phyloP scores from a whole-genome alignment of 2,888 invertebrate species.

The Myopa tessellatipennis region DNA sequence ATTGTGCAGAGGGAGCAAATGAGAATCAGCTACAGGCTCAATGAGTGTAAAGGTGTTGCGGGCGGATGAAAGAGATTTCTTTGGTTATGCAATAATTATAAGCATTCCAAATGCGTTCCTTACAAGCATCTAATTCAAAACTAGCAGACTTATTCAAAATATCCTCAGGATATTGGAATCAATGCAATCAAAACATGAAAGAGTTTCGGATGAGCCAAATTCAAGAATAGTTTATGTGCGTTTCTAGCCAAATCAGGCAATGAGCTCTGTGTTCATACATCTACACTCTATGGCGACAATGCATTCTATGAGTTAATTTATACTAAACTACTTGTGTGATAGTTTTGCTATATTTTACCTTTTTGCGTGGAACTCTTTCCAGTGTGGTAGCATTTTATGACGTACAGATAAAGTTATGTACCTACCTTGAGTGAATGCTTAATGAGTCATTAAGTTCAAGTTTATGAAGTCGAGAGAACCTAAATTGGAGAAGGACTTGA shows the following conservation, averaged over 20 bases:
- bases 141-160: too few relatives aligned
- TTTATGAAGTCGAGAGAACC: neutral
- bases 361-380: neutral
- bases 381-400: neutral
- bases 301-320: constrained; percentile 16
- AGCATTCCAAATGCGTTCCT: neutral
- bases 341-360: constrained; percentile 20
- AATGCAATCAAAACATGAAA: neutral
- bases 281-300: constrained; percentile 27
- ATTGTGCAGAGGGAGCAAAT: neutral
- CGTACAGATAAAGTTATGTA: neutral
- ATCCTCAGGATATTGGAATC: neutral
- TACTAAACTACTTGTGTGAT: neutral
- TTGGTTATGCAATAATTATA: neutral
- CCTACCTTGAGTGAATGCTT: constrained; percentile 22
- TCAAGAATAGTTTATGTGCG: neutral
- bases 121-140: neutral
- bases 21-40: neutral
- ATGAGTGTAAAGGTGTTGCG: constrained; percentile 24
- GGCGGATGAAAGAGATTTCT: neutral
- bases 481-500: neutral
- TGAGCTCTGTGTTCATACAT: neutral
- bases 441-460: neutral
- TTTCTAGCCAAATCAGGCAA: neutral
- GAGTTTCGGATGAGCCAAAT: neutral